A percentile compares a stretch with the other conserved stretches of the same genome.
Conservation (phyloP, 1,140 invertebrate genomes). For the Dreissena rostriformis region DNA sequence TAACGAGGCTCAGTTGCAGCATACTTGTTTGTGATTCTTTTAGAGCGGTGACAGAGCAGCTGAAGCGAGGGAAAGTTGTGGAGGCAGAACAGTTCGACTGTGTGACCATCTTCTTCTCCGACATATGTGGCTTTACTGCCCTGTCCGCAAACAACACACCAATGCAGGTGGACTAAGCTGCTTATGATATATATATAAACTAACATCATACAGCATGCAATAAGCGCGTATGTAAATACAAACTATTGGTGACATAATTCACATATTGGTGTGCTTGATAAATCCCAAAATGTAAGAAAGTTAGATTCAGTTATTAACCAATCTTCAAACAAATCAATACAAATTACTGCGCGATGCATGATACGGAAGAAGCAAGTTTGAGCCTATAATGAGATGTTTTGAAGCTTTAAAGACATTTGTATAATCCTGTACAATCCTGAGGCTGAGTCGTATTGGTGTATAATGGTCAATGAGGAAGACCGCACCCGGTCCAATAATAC, state of each 20-base stretch:
- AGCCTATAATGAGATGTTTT: too few relatives aligned
- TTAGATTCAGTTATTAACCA: too few relatives aligned
- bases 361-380: too few relatives aligned
- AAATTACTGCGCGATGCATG: too few relatives aligned
- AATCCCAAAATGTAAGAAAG: not conserved
- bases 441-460: too few relatives aligned
- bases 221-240: conserved; percentile 19
- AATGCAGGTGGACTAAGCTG: conserved; percentile 84
- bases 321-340: too few relatives aligned
- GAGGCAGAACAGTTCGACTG: conserved; percentile 78
- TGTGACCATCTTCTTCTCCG: conserved; percentile 81
- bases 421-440: too few relatives aligned
- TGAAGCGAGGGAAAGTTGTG: conserved; percentile 91
- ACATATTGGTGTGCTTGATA: not conserved
- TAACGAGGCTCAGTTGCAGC: too few relatives aligned
- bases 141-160: conserved; percentile 88
- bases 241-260: not conserved
- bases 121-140: conserved; percentile 82
- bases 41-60: conserved; percentile 95
- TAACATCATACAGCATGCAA: not conserved
- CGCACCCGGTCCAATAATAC: too few relatives aligned
- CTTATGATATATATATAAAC: not conserved
- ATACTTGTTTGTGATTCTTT: not conserved
- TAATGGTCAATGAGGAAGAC: too few relatives aligned
- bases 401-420: too few relatives aligned